phyloP scores from a whole-genome alignment of 2,888 invertebrate genomes.

The Psylliodes chrysocephalus region DNA sequence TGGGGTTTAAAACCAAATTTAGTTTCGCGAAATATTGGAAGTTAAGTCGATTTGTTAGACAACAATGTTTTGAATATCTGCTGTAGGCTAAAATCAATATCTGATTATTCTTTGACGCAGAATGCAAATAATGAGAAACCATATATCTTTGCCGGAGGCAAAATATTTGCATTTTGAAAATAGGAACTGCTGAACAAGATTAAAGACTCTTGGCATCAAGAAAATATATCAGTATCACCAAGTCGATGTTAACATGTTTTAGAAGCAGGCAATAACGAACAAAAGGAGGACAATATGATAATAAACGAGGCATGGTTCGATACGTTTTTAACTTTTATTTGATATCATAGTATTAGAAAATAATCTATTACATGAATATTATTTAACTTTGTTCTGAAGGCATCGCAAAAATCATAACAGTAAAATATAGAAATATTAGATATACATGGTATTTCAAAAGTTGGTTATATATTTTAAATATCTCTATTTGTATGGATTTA shows the following conservation, averaged over 20 bases:
- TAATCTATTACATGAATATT: too few relatives aligned
- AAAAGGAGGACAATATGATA: slow-evolving; percentile 1
- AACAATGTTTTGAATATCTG: slow-evolving; percentile 13
- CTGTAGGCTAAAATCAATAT: slow-evolving; percentile 25
- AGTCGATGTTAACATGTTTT: slow-evolving; percentile 22
- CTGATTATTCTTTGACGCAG: slow-evolving; percentile 26
- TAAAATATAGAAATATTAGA: too few relatives aligned
- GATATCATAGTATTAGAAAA: too few relatives aligned
- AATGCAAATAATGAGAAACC: slow-evolving; percentile 30
- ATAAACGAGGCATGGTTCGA: not conserved
- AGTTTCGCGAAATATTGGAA: not conserved
- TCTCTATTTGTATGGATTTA: too few relatives aligned
- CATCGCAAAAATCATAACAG: too few relatives aligned
- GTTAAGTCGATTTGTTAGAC: slow-evolving; percentile 8
- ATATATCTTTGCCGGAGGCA: slow-evolving; percentile 26
- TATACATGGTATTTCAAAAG: too few relatives aligned
- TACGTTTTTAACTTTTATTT: not conserved
- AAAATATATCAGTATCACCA: slow-evolving; percentile 30
- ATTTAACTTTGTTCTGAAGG: too few relatives aligned
- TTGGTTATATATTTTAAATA: too few relatives aligned
- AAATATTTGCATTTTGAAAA: slow-evolving; percentile 31
- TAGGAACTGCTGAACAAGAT: slow-evolving; percentile 30
- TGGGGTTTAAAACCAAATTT: slow-evolving; percentile 1
- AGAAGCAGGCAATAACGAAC: not conserved
- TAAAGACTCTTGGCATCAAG: slow-evolving; percentile 23